Evolutionary conservation across 2,888 invertebrate genomes (phyloP), one percentile per base, ranked within the genome.

Genomic region (Hecatera dysodea): DNA sequence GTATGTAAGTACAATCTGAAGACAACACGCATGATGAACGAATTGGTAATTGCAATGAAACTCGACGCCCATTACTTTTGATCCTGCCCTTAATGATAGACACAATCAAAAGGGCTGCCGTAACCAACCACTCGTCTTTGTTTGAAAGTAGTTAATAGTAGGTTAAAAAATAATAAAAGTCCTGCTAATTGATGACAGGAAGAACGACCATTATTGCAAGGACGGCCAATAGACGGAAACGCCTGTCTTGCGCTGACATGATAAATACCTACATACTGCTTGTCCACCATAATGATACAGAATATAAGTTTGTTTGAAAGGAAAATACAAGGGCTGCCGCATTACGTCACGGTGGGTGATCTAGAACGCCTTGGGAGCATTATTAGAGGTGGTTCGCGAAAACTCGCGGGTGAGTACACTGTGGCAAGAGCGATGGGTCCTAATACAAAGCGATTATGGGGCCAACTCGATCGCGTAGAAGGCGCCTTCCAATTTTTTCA

Each of bases 201-300:
- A 61, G 24, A 48, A 15, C 42, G 8, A 27, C 53, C n/a, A 72
- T 72, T 55, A 64, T 44, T 46, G 36, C 55, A 22, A 22, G 22
- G 36, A 39, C 29, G 5, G 1, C 72, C 56, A 78, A 72, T 68
- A 36, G 27, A 29, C 52, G 76, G 76, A 77, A 75, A 62, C 53
- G n/a, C 19, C 46, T 60, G 67, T 77, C 76, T 80, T 53, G 29
- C 5, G 48, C 15, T 39, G 57, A 68, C 63, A 56, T 19, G 60
- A 12, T 80, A 80, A 76, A 27, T 24, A 55, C 50, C 59, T 44
- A 55, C 50, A 63, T 44, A 39, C 27, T 48, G 6, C 11, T n/a
- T 42, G 44, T 46, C 15, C 19, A n/a, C 48, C 22, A 24, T 80
- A 80, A 77, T 80, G 24, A 80, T 57, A 80, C 33, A 75, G 60